Conservation (phyloP, 2,113 vertebrate genomes). For the Choloepus hoffmanni region DNA sequence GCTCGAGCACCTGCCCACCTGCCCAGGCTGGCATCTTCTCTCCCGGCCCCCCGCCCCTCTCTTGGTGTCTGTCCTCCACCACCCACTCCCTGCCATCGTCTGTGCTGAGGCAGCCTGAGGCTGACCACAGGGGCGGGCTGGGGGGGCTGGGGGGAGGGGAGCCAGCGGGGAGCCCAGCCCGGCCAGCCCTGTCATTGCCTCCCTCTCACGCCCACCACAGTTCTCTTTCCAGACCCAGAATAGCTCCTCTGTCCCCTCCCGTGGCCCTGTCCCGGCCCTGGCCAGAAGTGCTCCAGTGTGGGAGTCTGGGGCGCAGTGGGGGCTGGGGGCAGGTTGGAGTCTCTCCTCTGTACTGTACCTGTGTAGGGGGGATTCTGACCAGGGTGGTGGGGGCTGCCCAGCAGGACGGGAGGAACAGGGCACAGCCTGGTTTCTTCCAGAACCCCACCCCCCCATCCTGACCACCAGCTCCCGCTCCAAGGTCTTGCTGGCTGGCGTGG, state of each 20-base stretch:
- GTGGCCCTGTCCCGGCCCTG: background rate
- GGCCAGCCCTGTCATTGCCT: slow-evolving; percentile 57
- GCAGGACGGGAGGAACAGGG: background rate
- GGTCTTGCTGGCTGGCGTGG: background rate
- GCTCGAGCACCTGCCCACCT: background rate
- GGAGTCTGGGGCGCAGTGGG: background rate
- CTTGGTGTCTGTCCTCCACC: background rate
- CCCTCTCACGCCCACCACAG: background rate
- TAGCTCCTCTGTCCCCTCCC: slow-evolving; percentile 65
- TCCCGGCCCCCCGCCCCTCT: background rate
- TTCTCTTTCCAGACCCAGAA: slow-evolving; percentile 57
- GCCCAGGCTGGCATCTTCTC: background rate
- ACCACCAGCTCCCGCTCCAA: background rate
- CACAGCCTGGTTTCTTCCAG: background rate
- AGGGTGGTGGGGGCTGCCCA: no score
- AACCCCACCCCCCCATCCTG: background rate
- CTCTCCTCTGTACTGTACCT: background rate
- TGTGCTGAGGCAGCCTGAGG: background rate
- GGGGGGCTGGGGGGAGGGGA: background rate
- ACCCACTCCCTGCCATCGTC: background rate
- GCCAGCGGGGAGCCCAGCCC: background rate
- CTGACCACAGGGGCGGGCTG: background rate
- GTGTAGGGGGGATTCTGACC: fast-evolving
- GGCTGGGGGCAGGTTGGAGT: fast-evolving
- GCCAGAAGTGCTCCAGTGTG: background rate